These are phyloP conservation scores for Cygnus buccinator DNA, from an alignment of 2,113 vertebrate genomes.

Conservation along the genomic window DNA sequence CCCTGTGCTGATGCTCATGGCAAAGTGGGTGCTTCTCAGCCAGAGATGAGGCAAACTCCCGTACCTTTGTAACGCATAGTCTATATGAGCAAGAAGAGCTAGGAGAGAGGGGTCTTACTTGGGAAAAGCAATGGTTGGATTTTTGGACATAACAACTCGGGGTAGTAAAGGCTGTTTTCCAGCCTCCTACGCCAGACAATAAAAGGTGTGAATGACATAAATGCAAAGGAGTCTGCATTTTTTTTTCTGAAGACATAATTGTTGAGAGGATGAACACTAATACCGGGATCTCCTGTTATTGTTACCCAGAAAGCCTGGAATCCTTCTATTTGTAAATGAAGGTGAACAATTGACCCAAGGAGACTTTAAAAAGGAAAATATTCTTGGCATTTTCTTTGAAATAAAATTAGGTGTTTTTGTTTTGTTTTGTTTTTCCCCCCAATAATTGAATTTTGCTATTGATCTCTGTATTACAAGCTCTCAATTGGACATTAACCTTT, in stretches of 20 bases:
- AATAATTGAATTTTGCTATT: slow-evolving; percentile 43
- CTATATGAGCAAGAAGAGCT: fast-evolving
- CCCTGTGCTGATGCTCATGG: neutral
- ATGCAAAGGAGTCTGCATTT: neutral
- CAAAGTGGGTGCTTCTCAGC: neutral
- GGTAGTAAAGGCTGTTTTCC: neutral
- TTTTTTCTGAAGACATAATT: neutral
- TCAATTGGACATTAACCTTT: slow-evolving; percentile 40
- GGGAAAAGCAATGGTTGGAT: fast-evolving
- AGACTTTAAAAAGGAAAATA: slow-evolving; percentile 5
- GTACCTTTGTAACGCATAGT: fast-evolving
- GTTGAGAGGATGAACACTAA: neutral
- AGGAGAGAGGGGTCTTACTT: fast-evolving
- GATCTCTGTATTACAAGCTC: slow-evolving; percentile 18
- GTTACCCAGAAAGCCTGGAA: neutral
- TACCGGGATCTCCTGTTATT: neutral
- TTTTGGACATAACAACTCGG: neutral
- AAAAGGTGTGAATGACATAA: neutral
- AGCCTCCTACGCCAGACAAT: neutral
- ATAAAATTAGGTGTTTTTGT: neutral
- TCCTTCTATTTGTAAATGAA: neutral
- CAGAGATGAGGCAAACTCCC: too few species aligned
- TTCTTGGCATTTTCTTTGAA: neutral
- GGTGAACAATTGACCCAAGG: neutral
- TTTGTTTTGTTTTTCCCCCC: neutral